Conservation (phyloP, 2,113 vertebrate genomes). For the Elephantulus edwardii region DNA sequence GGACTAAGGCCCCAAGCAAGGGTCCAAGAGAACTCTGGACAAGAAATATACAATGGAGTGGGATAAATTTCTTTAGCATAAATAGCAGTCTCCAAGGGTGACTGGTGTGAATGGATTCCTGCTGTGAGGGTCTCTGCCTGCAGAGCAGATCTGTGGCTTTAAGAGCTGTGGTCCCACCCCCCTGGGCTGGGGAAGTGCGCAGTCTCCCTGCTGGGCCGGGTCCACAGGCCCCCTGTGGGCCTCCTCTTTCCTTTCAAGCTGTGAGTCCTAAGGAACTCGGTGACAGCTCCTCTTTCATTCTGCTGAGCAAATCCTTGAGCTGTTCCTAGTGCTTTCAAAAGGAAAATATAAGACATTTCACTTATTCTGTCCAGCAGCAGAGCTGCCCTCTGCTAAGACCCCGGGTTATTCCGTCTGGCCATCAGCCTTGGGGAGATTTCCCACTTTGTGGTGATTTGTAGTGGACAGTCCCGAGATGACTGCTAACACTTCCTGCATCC, state of each 20-base stretch:
- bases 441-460: slow-evolving; percentile 7
- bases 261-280: slow-evolving; percentile 76
- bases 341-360: slow-evolving; percentile 78
- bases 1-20: slow-evolving; percentile 74
- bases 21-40: slow-evolving; percentile 74
- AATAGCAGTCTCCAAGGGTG: slow-evolving; percentile 82
- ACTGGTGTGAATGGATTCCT: slow-evolving; percentile 78
- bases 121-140: slow-evolving; percentile 79
- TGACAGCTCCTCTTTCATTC: slow-evolving; percentile 80
- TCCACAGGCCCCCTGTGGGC: slow-evolving; percentile 75
- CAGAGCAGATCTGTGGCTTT: slow-evolving; percentile 78
- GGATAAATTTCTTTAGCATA: slow-evolving; percentile 81
- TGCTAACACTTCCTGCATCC: neutral
- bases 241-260: slow-evolving; percentile 81
- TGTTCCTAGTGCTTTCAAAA: slow-evolving; percentile 77
- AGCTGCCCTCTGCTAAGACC: slow-evolving; percentile 57
- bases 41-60: slow-evolving; percentile 77
- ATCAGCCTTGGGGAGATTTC: slow-evolving; percentile 49
- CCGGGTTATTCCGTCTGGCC: slow-evolving; percentile 35
- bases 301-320: slow-evolving; percentile 74
- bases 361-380: slow-evolving; percentile 70
- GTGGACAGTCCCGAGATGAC: slow-evolving; percentile 1
- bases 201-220: slow-evolving; percentile 70
- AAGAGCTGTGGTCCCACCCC: slow-evolving; percentile 77
- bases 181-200: slow-evolving; percentile 76